A percentile compares a stretch with the other conserved stretches of the same genome.
These are phyloP conservation scores for human DNA, from an alignment of 2,113 vertebrate species.

Conservation along the genomic window DNA sequence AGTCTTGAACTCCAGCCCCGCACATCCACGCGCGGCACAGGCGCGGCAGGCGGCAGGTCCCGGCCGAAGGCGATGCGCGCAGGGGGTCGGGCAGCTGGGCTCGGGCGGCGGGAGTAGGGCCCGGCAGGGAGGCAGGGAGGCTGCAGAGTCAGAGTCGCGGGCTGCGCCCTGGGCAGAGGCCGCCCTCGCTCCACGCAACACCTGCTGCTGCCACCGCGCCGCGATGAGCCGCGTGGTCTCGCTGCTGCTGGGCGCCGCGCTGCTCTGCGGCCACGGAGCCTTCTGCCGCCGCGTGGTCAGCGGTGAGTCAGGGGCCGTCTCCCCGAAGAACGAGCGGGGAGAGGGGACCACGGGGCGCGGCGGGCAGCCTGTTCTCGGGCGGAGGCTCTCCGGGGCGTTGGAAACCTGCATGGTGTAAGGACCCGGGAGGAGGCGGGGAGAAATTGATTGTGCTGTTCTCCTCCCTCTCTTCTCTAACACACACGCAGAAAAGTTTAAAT, in stretches of 20 bases:
- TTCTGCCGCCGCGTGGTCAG: conserved; percentile 82
- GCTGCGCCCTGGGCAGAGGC: neutral
- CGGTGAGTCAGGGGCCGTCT: conserved; percentile 75
- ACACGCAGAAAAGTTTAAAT: neutral
- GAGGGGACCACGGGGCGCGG: neutral
- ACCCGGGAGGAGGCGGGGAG: neutral
- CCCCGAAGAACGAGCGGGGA: accelerated
- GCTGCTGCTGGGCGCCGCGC: conserved; percentile 71
- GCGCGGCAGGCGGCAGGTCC: neutral
- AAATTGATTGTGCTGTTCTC: neutral
- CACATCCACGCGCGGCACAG: neutral
- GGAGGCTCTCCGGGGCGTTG: neutral
- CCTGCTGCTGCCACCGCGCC: conserved; percentile 52
- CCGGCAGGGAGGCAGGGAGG: neutral
- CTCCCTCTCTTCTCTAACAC: neutral
- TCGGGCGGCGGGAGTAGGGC: neutral
- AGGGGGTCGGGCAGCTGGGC: neutral
- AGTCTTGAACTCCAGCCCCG: neutral
- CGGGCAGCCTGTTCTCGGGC: neutral
- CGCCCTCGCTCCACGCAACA: neutral
- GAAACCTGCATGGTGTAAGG: neutral
- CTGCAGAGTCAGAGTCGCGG: neutral
- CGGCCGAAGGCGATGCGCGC: neutral
- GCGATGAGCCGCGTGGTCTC: conserved; percentile 49
- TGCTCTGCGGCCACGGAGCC: conserved; percentile 75